phyloP scores from a whole-genome alignment of 2,113 vertebrate genomes.

The Toxotes chatareus region DNA sequence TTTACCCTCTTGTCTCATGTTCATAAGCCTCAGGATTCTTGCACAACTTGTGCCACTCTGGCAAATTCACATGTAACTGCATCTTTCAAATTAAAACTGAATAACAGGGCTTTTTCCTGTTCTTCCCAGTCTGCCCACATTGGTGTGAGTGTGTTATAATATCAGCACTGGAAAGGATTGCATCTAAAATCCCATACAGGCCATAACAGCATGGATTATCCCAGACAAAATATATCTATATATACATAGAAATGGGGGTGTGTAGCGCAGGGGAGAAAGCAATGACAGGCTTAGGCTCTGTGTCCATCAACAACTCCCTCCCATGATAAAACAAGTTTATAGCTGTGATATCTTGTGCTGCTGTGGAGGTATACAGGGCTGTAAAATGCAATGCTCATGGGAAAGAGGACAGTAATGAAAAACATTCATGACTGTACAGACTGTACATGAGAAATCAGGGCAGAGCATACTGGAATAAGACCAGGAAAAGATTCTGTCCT shows the following conservation, averaged over 20 bases:
- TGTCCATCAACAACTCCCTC: not conserved
- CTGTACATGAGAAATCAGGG: not conserved
- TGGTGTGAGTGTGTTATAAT: not conserved
- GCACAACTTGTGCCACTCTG: too few species aligned
- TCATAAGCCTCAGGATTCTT: too few species aligned
- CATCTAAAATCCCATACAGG: not conserved
- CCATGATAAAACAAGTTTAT: conserved; percentile 40
- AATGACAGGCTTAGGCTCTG: not conserved
- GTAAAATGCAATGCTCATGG: conserved; percentile 24
- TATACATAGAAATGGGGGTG: not conserved
- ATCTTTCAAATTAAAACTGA: too few species aligned
- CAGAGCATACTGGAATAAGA: not conserved
- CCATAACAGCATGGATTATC: not conserved
- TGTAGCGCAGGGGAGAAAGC: not conserved
- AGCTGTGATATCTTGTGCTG: conserved; percentile 32
- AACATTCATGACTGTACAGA: not conserved
- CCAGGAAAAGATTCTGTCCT: not conserved
- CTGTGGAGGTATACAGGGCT: conserved; percentile 10
- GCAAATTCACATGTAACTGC: too few species aligned
- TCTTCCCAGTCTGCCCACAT: not conserved
- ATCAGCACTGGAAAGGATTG: not conserved
- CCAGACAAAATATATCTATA: not conserved
- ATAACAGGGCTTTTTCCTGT: not conserved
- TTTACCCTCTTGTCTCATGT: too few species aligned
- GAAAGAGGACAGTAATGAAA: conserved; percentile 18